Base-by-base conservation (phyloP, 2,797 vertebrate species). In the Acomys russatus region DNA sequence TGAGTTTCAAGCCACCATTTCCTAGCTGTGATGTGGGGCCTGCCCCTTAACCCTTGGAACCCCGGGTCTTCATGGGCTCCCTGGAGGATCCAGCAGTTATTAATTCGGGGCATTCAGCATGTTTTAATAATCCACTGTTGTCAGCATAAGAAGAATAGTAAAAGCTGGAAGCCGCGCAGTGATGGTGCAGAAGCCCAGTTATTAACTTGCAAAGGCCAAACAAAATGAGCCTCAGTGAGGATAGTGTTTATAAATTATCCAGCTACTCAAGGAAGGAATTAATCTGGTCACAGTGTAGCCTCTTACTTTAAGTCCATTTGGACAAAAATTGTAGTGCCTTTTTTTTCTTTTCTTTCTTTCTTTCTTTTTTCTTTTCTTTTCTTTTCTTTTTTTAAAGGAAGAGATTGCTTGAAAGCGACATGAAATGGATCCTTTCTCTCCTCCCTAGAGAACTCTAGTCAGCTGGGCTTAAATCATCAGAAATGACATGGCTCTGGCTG, bases 191-290 rank as follows among this genome's bases (percentile, higher is more conserved):
- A 74, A 54, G 92, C 77, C 74, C 74, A 94, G 92, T 94, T 94
- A 94, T 91, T 80, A 96, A 86, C 94, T 94, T 90, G 88, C 25
- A 88, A 87, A 94, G 93, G 78, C 74, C 90, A 92, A 93, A 93
- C 88, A 92, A 86, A 96, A 85, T 74, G 79, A 85, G 22, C 9
- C 61, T 77, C 3, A 92, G 49, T 38, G 35, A 87, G 78, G 88
- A 94, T 79, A 96, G 94, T 70, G 76, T 87, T 94, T 89, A 61
- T 87, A 83, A 87, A 59, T 76, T 79, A 83, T 59, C 94, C 90
- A 89, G 0, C 78, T 61, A 74, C 68, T 96, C 49, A 59, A 66
- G 84, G 38, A 88, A 82, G 93, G 35, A 93, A 93, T 94, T 89
- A 76, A 80, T 95, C 90, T 44, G 63, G 44, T 90, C 33, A 1